Base-by-base conservation (phyloP, 1,140 invertebrate genomes). In the Drosophila tsacasi region DNA sequence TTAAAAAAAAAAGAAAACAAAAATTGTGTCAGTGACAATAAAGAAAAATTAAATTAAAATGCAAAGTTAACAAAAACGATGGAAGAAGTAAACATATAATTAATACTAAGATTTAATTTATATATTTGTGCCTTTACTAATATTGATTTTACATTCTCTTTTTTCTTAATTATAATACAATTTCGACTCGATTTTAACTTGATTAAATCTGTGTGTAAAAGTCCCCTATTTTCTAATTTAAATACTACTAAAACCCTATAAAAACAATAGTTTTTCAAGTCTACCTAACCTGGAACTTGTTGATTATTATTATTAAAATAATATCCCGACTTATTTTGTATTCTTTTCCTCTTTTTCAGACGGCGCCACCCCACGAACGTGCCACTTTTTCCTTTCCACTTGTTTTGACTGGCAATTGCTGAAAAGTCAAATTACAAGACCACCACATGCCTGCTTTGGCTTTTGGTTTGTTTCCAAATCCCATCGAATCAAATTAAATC, bases 391-490 rank as follows among this genome's bases (percentile, higher is more conserved):
- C 44, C 21, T 27, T 59, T 21, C 19, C 47, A 46, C 67, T 67
- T 27, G 65, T 30, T 54, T 32, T 35, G 30, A 44, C 47, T 66
- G 69, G 25, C 44, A 55, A 37, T 55, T 49, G 67, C 15, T 17
- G 15, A 72, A 44, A 65, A 69, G 15, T 71, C 32, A 19, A 71
- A 61, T 61, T 61, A 19, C 55, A 23, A 37, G 46, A 66, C 50
- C 30, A 17, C 27, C 49, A 19, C n/a, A 12, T 12, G 3, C 23
- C 5, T 10, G 19, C 12, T 8, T 32, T 32, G 27, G 19, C 8
- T 55, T 10, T 55, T 23, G n/a, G 23, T 60, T 32, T 25, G 23
- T 4, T 25, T 3, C 7, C 37, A 27, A 52, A 68, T n/a, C n/a
- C n/a, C n/a, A n/a, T 23, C 19, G 27, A 32, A 61, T 23, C 32